Evolutionary conservation across 2,888 invertebrate genomes (phyloP).

Genomic region (Eurytoma californica): DNA sequence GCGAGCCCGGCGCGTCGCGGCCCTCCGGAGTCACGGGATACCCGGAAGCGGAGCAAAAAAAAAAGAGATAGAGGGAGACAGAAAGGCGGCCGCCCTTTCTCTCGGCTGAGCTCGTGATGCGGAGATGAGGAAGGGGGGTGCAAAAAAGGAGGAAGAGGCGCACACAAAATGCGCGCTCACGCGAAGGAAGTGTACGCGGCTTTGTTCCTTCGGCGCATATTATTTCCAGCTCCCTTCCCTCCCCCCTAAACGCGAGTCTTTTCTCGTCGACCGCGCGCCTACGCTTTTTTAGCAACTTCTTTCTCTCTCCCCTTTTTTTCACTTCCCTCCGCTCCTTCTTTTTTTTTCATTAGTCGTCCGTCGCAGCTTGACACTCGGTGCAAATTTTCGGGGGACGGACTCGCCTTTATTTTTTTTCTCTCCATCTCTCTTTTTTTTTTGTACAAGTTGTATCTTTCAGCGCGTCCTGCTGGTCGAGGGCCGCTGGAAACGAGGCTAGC

Average conservation of each 20-base stretch:
- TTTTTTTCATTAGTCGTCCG: slow-evolving; percentile 48
- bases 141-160: slow-evolving; percentile 9
- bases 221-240: slow-evolving; percentile 27
- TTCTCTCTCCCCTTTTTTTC: slow-evolving; percentile 18
- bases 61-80: neutral
- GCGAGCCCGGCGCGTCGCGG: neutral
- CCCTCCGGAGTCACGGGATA: neutral
- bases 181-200: slow-evolving; percentile 34
- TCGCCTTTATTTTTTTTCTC: slow-evolving; percentile 2
- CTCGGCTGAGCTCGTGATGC: too few relatives aligned
- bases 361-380: slow-evolving; percentile 36
- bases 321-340: neutral
- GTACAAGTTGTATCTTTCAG: neutral
- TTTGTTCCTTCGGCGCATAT: slow-evolving; percentile 51
- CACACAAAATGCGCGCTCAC: slow-evolving; percentile 34
- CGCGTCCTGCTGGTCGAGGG: neutral
- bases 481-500: slow-evolving; percentile 11
- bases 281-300: neutral
- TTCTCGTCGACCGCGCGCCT: neutral
- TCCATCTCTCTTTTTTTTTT: too few relatives aligned
- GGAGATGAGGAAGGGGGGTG: neutral
- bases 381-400: slow-evolving; percentile 23
- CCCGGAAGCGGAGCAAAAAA: neutral
- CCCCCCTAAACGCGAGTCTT: too few relatives aligned
- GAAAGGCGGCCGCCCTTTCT: too few relatives aligned